Conservation (phyloP, 2,888 invertebrate species). For the Drosophila greeni region DNA sequence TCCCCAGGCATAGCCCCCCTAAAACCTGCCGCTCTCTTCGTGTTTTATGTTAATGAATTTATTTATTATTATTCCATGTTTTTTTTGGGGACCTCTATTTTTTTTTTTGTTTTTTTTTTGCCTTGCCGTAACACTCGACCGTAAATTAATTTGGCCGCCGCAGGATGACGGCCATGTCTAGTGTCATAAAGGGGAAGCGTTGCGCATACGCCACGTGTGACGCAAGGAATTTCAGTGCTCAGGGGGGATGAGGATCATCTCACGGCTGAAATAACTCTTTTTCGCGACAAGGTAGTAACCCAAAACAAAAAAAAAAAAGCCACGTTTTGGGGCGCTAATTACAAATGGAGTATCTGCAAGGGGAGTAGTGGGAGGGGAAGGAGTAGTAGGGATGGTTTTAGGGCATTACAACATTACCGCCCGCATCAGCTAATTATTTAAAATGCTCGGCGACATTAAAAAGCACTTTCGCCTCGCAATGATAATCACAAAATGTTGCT, state of each 20-base stretch:
- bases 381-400: conserved; percentile 1
- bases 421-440: conserved; percentile 69
- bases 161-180: conserved; percentile 32
- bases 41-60: conserved; percentile 73
- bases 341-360: conserved; percentile 23
- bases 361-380: not conserved
- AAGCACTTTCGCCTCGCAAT: conserved; percentile 67
- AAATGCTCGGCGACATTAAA: conserved; percentile 71
- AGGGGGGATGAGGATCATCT: conserved; percentile 4
- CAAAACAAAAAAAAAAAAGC: conserved; percentile 4
- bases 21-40: conserved; percentile 29
- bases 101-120: not conserved
- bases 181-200: conserved; percentile 59
- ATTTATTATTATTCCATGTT: conserved; percentile 68
- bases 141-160: conserved; percentile 63
- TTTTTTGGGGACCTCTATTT: conserved; percentile 21
- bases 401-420: conserved; percentile 16
- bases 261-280: conserved; percentile 18
- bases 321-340: conserved; percentile 49
- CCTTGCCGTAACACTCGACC: conserved; percentile 16
- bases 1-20: not conserved
- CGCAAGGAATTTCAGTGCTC: conserved; percentile 30
- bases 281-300: not conserved
- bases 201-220: conserved; percentile 65
- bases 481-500: conserved; percentile 60